phyloP scores from a whole-genome alignment of 1,140 invertebrate species.

The Drosophila albomicans region DNA sequence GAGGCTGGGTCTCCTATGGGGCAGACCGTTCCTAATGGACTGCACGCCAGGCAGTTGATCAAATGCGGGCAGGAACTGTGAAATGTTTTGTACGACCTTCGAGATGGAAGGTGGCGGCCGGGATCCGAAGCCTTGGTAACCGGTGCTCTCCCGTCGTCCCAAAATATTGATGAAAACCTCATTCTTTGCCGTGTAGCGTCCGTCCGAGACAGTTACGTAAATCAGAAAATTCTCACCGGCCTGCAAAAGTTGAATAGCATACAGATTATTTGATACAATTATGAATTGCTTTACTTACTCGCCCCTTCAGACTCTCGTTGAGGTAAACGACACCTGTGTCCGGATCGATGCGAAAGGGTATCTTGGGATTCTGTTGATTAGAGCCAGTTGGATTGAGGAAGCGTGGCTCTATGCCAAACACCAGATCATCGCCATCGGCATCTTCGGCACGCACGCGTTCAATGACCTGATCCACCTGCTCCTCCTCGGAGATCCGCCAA shows the following conservation, averaged over 20 bases:
- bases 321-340: conserved; percentile 89
- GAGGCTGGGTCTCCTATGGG: conserved; percentile 51
- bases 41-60: conserved; percentile 70
- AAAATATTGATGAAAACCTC: conserved; percentile 89
- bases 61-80: conserved; percentile 72
- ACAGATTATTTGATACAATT: neutral
- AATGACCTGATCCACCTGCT: conserved; percentile 88
- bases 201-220: conserved; percentile 90
- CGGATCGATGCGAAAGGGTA: conserved; percentile 90
- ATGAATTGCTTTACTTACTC: conserved; percentile 86
- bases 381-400: conserved; percentile 43
- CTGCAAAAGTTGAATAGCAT: conserved; percentile 83
- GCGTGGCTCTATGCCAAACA: conserved; percentile 88
- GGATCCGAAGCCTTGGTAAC: conserved; percentile 38
- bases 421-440: conserved; percentile 87
- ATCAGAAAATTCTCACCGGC: conserved; percentile 89
- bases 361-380: conserved; percentile 60
- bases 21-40: conserved; percentile 67
- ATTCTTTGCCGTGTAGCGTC: conserved; percentile 88
- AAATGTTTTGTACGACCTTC: conserved; percentile 76
- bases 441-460: conserved; percentile 87
- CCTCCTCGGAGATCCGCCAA: conserved; percentile 89
- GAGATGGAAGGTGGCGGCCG: conserved; percentile 69
- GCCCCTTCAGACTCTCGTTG: conserved; percentile 88
- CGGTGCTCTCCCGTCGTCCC: conserved; percentile 66